phyloP scores from a whole-genome alignment of 1,140 invertebrate species.

The Drosophila ercepeae region DNA sequence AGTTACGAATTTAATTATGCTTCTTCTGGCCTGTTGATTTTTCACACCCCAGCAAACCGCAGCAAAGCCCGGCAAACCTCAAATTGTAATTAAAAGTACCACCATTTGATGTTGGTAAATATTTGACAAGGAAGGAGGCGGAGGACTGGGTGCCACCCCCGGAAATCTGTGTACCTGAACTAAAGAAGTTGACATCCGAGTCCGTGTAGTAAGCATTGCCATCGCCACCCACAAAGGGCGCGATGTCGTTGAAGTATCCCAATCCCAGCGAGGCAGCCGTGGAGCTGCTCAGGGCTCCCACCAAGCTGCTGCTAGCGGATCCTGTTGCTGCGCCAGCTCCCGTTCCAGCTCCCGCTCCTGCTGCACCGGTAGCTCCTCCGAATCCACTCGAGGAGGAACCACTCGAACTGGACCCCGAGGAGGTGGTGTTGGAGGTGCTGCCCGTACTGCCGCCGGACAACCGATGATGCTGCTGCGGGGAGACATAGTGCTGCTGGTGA shows the following conservation, averaged over 20 bases:
- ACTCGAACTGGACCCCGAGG: slow-evolving; percentile 67
- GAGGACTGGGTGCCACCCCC: background rate
- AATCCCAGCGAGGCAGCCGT: slow-evolving; percentile 75
- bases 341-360: slow-evolving; percentile 1
- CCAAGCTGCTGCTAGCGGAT: slow-evolving; percentile 30
- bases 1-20: slow-evolving; percentile 73
- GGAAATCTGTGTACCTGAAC: slow-evolving; percentile 66
- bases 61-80: background rate
- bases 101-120: slow-evolving; percentile 75
- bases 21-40: slow-evolving; percentile 48
- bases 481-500: slow-evolving; percentile 25
- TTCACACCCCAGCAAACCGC: slow-evolving; percentile 60
- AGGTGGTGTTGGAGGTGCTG: slow-evolving; percentile 67
- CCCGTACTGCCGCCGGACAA: slow-evolving; percentile 79
- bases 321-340: slow-evolving; percentile 10
- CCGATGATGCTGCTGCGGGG: slow-evolving; percentile 57
- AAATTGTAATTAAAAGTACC: slow-evolving; percentile 69
- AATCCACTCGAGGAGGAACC: slow-evolving; percentile 63
- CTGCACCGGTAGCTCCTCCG: too few relatives aligned
- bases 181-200: slow-evolving; percentile 82
- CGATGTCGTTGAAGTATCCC: slow-evolving; percentile 78
- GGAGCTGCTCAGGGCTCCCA: slow-evolving; percentile 65
- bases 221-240: slow-evolving; percentile 68
- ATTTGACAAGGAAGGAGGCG: slow-evolving; percentile 41
- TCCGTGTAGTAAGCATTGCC: slow-evolving; percentile 75